A percentile compares a stretch with the other conserved stretches of the same genome.
Conservation (phyloP, 2,888 invertebrate genomes). For the Cheilosia vernalis region DNA sequence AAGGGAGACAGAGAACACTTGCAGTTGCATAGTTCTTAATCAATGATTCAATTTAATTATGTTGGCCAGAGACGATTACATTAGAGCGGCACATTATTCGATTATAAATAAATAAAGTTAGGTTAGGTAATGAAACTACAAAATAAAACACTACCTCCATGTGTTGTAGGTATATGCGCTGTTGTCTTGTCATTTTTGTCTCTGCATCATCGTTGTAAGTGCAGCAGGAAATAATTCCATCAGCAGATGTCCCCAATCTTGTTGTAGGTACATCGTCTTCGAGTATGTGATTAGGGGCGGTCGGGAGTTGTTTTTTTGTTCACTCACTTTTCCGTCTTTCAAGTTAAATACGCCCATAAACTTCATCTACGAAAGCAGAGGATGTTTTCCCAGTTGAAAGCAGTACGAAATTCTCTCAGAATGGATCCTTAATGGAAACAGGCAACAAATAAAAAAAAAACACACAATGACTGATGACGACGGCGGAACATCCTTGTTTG, state of each 20-base stretch:
- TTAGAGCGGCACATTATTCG: constrained; percentile 35
- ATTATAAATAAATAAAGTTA: constrained; percentile 50
- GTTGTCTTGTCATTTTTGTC: not conserved
- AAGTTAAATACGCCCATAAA: constrained; percentile 44
- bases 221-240: not conserved
- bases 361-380: constrained; percentile 23
- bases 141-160: not conserved
- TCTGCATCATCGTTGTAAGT: constrained; percentile 16
- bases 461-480: constrained; percentile 1
- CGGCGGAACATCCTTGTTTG: constrained; percentile 19
- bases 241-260: constrained; percentile 46
- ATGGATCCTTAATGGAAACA: constrained; percentile 33
- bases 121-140: not conserved
- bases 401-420: not conserved
- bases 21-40: constrained; percentile 26
- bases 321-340: constrained; percentile 11
- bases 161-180: not conserved
- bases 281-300: constrained; percentile 29
- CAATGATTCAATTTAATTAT: constrained; percentile 13
- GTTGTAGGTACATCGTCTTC: not conserved
- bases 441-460: constrained; percentile 12
- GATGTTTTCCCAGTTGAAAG: not conserved
- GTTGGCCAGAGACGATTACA: constrained; percentile 12
- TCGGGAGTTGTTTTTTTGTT: constrained; percentile 9
- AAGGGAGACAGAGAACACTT: not conserved